phyloP scores from a whole-genome alignment of 2,797 vertebrate genomes.

The Lepidocolaptes lacrymiger region DNA sequence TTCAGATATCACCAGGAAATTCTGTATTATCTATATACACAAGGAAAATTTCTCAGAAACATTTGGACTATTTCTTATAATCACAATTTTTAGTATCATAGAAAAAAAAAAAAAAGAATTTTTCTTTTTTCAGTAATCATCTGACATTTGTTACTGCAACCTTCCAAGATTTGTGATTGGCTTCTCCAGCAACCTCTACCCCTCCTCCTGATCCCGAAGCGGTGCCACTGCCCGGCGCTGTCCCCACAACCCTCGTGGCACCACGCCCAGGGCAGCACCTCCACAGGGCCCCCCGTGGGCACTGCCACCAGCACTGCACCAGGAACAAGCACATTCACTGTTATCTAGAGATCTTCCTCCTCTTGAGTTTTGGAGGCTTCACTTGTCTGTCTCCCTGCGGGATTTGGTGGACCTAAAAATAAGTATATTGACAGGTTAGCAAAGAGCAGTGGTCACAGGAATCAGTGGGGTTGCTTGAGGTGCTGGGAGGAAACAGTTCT shows the following conservation, averaged over 20 bases:
- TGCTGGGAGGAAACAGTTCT: accelerated
- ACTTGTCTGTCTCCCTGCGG: constrained; percentile 93
- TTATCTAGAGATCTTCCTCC: constrained; percentile 99
- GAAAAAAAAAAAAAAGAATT: constrained; percentile 77
- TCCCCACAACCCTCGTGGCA: constrained; percentile 68
- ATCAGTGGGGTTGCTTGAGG: not conserved
- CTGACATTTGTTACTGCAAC: constrained; percentile 85
- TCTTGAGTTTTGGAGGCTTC: constrained; percentile 97
- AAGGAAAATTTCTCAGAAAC: constrained; percentile 99
- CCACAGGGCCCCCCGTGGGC: constrained; percentile 76
- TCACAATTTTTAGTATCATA: constrained; percentile 90
- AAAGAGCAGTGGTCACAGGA: not conserved
- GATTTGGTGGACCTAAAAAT: constrained; percentile 86
- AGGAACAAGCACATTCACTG: constrained; percentile 88
- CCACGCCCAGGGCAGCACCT: constrained; percentile 67
- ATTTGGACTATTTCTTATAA: constrained; percentile 93
- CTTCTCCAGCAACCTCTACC: constrained; percentile 81
- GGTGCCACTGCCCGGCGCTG: constrained; percentile 81
- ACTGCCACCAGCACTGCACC: constrained; percentile 74
- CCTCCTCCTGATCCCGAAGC: constrained; percentile 77
- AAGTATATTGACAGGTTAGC: not conserved
- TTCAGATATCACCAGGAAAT: constrained; percentile 95
- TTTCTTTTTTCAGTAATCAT: constrained; percentile 85
- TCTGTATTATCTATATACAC: constrained; percentile 98
- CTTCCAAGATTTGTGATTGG: constrained; percentile 82